Conservation (phyloP, 2,888 invertebrate genomes). For the Parasteatoda lunata region DNA sequence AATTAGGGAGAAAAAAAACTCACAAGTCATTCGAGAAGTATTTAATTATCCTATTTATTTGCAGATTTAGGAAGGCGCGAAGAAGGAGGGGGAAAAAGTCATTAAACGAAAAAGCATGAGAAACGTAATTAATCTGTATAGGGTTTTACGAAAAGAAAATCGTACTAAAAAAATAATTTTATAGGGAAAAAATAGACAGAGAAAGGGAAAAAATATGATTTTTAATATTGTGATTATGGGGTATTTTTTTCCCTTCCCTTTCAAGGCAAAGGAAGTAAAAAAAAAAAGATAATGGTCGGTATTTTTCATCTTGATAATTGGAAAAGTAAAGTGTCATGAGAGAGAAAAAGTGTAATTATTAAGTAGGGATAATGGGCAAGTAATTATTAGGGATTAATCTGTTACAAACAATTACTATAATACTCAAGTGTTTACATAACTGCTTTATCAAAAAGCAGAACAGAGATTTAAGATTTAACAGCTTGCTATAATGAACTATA, state of each 20-base stretch:
- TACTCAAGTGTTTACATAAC: too few species aligned
- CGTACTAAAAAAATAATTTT: slow-evolving; percentile 15
- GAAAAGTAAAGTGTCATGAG: too few species aligned
- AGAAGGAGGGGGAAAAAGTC: slow-evolving; percentile 10
- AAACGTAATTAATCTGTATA: slow-evolving; percentile 53
- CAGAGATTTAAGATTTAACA: too few species aligned
- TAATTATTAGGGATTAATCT: too few species aligned
- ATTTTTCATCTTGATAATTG: too few species aligned
- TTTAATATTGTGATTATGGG: slow-evolving; percentile 30
- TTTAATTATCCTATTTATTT: slow-evolving; percentile 66
- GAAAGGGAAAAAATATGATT: background rate
- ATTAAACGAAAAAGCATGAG: slow-evolving; percentile 9
- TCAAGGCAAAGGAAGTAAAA: too few species aligned
- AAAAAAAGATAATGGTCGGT: too few species aligned
- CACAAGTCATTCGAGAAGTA: slow-evolving; percentile 35
- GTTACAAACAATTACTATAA: too few species aligned
- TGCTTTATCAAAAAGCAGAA: too few species aligned
- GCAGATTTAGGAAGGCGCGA: slow-evolving; percentile 13
- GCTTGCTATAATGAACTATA: too few species aligned
- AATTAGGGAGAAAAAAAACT: background rate
- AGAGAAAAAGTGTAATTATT: too few species aligned
- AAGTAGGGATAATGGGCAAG: too few species aligned
- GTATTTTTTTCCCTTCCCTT: background rate
- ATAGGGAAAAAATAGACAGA: background rate
- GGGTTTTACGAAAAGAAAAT: slow-evolving; percentile 17